Conservation (phyloP, 2,888 invertebrate species). For the Chaetogeoica ovagalla region DNA sequence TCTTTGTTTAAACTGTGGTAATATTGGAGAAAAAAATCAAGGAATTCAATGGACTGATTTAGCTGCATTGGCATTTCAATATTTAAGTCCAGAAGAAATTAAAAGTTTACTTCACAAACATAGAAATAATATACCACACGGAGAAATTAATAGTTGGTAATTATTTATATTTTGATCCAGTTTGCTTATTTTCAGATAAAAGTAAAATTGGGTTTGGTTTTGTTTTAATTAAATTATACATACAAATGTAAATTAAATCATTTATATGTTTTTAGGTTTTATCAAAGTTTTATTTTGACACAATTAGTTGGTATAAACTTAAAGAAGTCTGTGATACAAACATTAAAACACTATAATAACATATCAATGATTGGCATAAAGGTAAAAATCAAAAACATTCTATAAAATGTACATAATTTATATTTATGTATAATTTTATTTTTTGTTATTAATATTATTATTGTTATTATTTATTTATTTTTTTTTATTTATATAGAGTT, state of each 20-base stretch:
- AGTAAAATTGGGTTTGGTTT: not conserved
- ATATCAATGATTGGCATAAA: slow-evolving; percentile 15
- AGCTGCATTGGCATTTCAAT: slow-evolving; percentile 66
- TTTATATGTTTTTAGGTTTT: slow-evolving; percentile 33
- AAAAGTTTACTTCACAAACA: slow-evolving; percentile 65
- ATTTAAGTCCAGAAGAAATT: slow-evolving; percentile 66
- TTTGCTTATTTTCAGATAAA: not conserved
- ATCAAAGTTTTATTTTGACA: slow-evolving; percentile 44
- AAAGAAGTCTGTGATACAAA: slow-evolving; percentile 22
- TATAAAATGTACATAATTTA: not conserved
- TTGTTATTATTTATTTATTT: no score
- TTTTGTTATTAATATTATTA: not conserved
- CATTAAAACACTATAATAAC: slow-evolving; percentile 36
- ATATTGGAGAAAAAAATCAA: slow-evolving; percentile 61
- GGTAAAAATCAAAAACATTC: not conserved
- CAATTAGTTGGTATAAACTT: not conserved
- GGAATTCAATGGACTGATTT: slow-evolving; percentile 68
- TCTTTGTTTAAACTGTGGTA: slow-evolving; percentile 67
- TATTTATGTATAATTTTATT: not conserved
- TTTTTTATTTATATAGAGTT: slow-evolving; percentile 20
- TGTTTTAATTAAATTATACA: not conserved
- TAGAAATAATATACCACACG: slow-evolving; percentile 64
- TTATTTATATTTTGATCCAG: not conserved
- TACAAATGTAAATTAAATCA: not conserved
- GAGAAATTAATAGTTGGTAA: slow-evolving; percentile 66